Conservation (phyloP, 1,140 invertebrate genomes). For the Euglossa dilemma region DNA sequence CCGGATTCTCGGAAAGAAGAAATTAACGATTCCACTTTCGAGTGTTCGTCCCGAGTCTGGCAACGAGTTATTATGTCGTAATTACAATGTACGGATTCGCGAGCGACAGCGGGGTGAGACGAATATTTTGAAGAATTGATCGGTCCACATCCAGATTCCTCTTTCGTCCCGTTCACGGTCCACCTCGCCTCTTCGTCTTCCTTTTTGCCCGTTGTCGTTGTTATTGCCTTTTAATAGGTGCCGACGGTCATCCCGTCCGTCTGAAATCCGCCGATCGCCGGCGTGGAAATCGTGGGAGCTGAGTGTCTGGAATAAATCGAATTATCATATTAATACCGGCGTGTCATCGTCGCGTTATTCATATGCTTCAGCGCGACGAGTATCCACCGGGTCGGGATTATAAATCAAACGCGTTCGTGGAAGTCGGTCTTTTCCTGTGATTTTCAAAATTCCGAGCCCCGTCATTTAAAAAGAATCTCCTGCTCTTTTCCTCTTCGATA, state of each 20-base stretch:
- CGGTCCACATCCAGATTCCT: slow-evolving; percentile 6
- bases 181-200: background rate
- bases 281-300: slow-evolving; percentile 47
- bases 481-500: slow-evolving; percentile 5
- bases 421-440: slow-evolving; percentile 33
- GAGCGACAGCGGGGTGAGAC: slow-evolving; percentile 52
- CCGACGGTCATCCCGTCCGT: slow-evolving; percentile 37
- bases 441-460: slow-evolving; percentile 43
- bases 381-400: slow-evolving; percentile 16
- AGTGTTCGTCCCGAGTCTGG: slow-evolving; percentile 23
- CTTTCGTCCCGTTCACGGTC: background rate
- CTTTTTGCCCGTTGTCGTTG: slow-evolving; percentile 9
- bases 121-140: slow-evolving; percentile 60
- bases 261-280: slow-evolving; percentile 38
- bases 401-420: slow-evolving; percentile 49
- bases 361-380: slow-evolving; percentile 41
- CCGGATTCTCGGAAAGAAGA: slow-evolving; percentile 59
- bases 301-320: slow-evolving; percentile 55
- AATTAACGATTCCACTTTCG: slow-evolving; percentile 66
- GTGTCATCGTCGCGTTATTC: slow-evolving; percentile 67
- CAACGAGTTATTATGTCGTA: slow-evolving; percentile 64
- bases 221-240: slow-evolving; percentile 46
- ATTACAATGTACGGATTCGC: slow-evolving; percentile 63
- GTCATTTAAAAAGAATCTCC: slow-evolving; percentile 20
- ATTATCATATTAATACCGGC: slow-evolving; percentile 69